phyloP scores from a whole-genome alignment of 1,140 invertebrate genomes.

The Medauroidea extradentata region DNA sequence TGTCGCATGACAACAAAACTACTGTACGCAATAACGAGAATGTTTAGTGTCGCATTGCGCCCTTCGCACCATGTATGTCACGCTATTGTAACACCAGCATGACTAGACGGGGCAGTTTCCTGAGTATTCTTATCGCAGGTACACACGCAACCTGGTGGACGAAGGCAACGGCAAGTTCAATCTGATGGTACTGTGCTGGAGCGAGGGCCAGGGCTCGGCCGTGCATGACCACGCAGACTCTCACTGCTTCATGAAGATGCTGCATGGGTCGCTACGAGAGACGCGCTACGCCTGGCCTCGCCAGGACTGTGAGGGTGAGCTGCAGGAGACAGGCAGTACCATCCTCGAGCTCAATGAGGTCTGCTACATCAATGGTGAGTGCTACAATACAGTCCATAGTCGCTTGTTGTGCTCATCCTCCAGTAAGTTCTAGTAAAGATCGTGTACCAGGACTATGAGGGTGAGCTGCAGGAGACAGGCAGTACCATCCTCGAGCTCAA shows the following conservation, averaged over 20 bases:
- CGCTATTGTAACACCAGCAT: no score
- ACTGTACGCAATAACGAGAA: no score
- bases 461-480: slow-evolving; percentile 54
- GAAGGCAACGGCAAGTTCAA: slow-evolving; percentile 97
- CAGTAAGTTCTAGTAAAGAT: no score
- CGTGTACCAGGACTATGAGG: slow-evolving; percentile 34
- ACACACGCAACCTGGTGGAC: slow-evolving; percentile 91
- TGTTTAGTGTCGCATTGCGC: no score
- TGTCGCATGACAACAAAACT: no score
- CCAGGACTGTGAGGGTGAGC: slow-evolving; percentile 38
- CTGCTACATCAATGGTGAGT: slow-evolving; percentile 92
- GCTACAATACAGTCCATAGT: no score
- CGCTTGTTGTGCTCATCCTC: no score
- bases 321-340: slow-evolving; percentile 58
- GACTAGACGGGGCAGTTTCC: no score
- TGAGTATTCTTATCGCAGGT: slow-evolving; percentile 60
- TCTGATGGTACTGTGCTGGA: slow-evolving; percentile 96
- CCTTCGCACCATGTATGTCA: no score
- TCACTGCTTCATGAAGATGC: slow-evolving; percentile 96
- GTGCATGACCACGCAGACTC: slow-evolving; percentile 96
- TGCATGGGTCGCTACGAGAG: slow-evolving; percentile 67
- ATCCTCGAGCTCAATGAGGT: slow-evolving; percentile 70
- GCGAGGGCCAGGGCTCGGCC: slow-evolving; percentile 86
- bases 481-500: slow-evolving; percentile 62
- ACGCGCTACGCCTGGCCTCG: slow-evolving; percentile 70